Evolutionary conservation across 2,888 invertebrate genomes (phyloP), one percentile per base, ranked within the genome.

Genomic region (Branchellion lobata): DNA sequence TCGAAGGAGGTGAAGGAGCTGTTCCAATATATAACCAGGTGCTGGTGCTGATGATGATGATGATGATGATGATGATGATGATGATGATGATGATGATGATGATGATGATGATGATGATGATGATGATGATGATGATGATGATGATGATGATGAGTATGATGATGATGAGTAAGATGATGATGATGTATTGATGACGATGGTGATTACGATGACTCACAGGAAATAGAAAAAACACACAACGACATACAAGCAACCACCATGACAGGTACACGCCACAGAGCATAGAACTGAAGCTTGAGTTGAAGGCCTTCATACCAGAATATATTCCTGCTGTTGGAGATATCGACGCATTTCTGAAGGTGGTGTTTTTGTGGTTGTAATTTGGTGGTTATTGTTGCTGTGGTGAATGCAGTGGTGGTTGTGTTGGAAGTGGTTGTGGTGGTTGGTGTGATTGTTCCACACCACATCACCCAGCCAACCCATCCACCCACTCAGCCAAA

Each of bases 241-340:
- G 24, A 14, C 11, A 24, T 27, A 14, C 27, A 68, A 18, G 14
- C 18, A 21, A 21, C 24, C 24, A 24, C 24, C 21, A 21, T 27
- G 27, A 14, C 77, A 95, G 95, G 85, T 97, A 96, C 87, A 93
- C 94, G 0, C 96, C 97, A 0, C 95, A 96, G 88, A 92, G 92
- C 84, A 92, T 95, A 79, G 94, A 95, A 83, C 90, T 96, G 68
- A 94, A 94, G 77, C 93, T 93, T 87, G 93, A 93, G 85, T 90
- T 98, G 85, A 92, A 93, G 85, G 96, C 97, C 0, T 98, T 98
- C 87, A 92, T 97, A 79, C 96, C 97, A 0, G 98, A 99, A 85
- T 98, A 92, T 88, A 93, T 98, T 84, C 98, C 99, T 11, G 95
- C 96, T 0, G 96, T 99, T 72, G 99, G 99, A 0, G 98, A 99